These are phyloP conservation scores for Dolichoris vasculosae DNA, from an alignment of 1,140 invertebrate genomes.

Conservation along the genomic window DNA sequence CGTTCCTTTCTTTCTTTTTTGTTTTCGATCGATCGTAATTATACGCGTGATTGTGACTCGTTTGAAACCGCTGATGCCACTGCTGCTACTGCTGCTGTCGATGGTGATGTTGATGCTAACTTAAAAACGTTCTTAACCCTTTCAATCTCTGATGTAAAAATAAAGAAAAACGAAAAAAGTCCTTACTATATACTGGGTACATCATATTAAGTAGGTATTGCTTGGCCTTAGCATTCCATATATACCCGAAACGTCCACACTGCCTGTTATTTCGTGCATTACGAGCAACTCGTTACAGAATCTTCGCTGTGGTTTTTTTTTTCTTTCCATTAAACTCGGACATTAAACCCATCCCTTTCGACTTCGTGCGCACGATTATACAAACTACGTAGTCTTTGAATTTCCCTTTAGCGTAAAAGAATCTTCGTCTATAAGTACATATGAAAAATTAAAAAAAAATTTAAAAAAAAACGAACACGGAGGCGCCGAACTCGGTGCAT, in stretches of 20 bases:
- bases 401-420: neutral
- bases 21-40: neutral
- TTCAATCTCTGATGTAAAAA: conserved; percentile 12
- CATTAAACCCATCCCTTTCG: neutral
- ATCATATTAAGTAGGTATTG: conserved; percentile 52
- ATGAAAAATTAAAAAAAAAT: neutral
- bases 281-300: conserved; percentile 47
- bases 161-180: conserved; percentile 53
- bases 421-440: neutral
- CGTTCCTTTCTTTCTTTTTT: conserved; percentile 38
- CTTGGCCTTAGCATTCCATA: conserved; percentile 54
- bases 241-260: conserved; percentile 57
- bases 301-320: neutral
- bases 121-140: neutral
- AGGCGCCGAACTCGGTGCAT: neutral
- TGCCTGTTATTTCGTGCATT: conserved; percentile 55
- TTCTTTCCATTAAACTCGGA: neutral
- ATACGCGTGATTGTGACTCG: neutral
- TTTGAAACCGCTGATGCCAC: conserved; percentile 3
- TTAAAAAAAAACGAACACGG: neutral
- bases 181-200: conserved; percentile 47
- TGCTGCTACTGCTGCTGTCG: neutral
- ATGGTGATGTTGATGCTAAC: neutral
- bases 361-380: neutral
- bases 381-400: conserved; percentile 27